Base-by-base conservation (phyloP, 2,113 vertebrate species). In the Cyphomyrus plagiostoma region DNA sequence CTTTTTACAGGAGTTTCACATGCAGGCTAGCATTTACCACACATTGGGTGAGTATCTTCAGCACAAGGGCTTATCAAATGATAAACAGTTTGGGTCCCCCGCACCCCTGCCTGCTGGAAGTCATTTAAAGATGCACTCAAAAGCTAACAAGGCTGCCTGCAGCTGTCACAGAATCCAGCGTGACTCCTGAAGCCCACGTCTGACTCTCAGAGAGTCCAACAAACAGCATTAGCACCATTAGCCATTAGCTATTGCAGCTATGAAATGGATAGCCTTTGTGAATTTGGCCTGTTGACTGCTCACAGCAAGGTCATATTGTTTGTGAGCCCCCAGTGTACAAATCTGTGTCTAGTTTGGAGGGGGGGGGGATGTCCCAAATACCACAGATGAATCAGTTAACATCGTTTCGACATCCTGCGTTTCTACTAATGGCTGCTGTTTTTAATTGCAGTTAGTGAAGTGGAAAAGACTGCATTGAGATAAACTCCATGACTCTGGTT, bases 391-490 rank as follows among this genome's bases (percentile, higher is more conserved):
- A 94, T 95, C 93, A 93, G 92, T 95, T 91, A 88, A 94, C 94
- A 94, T 93, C 92, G 90, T 91, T 91, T 90, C 93, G 88, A 93
- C 93, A 95, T 96, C 95, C 94, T 95, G 95, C 94, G 92, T 92
- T 93, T 93, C 92, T 92, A 91, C 90, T 94, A 94, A 94, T 94
- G 92, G 89, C 90, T 91, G 92, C 88, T 90, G 92, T 91, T 93
- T 92, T 92, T 94, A 95, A 95, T 94, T 95, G 94, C 91, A 90
- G 89, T 95, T 91, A 93, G 91, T 95, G 90, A 91, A 95, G 93
- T 94, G 91, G 93, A 94, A 93, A 93, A 88, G 92, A 90, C 50
- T 87, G 90, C 86, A 89, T 66, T 87, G 50, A 30, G 94, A 94
- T 95, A 94, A 95, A 91, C 90, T 89, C 74, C 15, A 62, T 91